Percentiles rank a stretch among this genome's conserved stretches.
These are phyloP conservation scores for Oophaga sylvatica DNA, from an alignment of 2,797 vertebrate species.

Conservation along the genomic window DNA sequence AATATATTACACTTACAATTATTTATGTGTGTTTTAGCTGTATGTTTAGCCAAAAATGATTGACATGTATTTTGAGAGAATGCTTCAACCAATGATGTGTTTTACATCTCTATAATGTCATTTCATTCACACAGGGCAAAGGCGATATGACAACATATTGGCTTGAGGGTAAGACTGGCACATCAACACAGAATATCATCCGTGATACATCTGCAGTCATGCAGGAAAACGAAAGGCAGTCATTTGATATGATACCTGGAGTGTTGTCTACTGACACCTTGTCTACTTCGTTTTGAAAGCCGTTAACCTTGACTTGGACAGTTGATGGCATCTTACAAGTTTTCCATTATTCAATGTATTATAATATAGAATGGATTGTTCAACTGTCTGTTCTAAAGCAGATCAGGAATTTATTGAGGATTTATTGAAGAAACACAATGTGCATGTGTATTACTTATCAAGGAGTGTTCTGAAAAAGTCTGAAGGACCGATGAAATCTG, in stretches of 20 bases:
- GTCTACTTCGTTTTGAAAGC: slow-evolving; percentile 65
- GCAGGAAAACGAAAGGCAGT: slow-evolving; percentile 63
- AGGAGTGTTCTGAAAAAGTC: not conserved
- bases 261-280: slow-evolving; percentile 67
- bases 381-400: not conserved
- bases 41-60: not conserved
- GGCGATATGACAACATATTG: slow-evolving; percentile 87
- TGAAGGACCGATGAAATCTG: not conserved
- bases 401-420: not conserved
- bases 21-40: not conserved
- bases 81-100: not conserved
- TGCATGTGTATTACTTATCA: not conserved
- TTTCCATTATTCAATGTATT: not conserved
- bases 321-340: not conserved
- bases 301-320: not conserved
- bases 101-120: not conserved
- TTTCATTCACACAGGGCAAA: slow-evolving; percentile 76
- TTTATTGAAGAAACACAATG: not conserved
- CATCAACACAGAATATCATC: slow-evolving; percentile 63
- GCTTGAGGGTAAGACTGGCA: slow-evolving; percentile 79
- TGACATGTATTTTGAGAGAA: not conserved
- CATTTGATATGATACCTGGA: slow-evolving; percentile 73
- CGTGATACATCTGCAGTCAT: slow-evolving; percentile 54
- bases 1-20: too few relatives aligned
- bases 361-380: not conserved